Conservation (phyloP, 1,140 invertebrate genomes). For the Radopholus similis region DNA sequence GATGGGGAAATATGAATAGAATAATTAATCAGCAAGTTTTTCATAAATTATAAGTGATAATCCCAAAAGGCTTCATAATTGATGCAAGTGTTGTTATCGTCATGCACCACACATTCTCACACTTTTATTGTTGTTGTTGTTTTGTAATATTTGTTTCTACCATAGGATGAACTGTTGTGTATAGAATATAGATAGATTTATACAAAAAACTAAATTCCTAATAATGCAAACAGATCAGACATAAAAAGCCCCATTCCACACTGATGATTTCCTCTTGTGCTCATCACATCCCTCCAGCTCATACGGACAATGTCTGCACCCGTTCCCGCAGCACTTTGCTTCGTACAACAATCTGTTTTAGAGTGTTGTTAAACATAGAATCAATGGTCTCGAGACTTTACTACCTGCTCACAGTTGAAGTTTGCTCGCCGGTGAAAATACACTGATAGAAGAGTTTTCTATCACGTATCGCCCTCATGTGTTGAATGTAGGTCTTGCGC, state of each 20-base stretch:
- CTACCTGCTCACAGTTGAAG: slow-evolving; percentile 48
- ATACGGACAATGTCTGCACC: slow-evolving; percentile 58
- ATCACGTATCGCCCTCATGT: slow-evolving; percentile 30
- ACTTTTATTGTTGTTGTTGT: no score
- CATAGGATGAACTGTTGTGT: no score
- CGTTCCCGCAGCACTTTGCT: slow-evolving; percentile 55
- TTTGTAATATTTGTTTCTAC: no score
- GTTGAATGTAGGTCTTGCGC: slow-evolving; percentile 43
- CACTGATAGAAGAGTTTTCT: slow-evolving; percentile 27
- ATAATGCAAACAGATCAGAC: slow-evolving; percentile 28
- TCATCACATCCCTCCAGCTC: slow-evolving; percentile 44
- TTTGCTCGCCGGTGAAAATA: slow-evolving; percentile 11
- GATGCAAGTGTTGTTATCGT: no score
- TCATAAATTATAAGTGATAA: no score
- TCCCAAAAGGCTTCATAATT: no score
- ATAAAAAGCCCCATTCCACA: slow-evolving; percentile 42
- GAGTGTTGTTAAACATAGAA: no score
- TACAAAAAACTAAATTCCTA: no score
- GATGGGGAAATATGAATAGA: slow-evolving; percentile 20
- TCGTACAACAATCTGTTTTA: slow-evolving; percentile 46
- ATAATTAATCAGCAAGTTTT: background rate
- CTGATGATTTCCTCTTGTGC: slow-evolving; percentile 24
- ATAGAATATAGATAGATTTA: no score
- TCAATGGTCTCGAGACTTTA: no score
- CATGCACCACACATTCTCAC: no score